phyloP scores from a whole-genome alignment of 2,888 invertebrate genomes.

The Papilio protenor region DNA sequence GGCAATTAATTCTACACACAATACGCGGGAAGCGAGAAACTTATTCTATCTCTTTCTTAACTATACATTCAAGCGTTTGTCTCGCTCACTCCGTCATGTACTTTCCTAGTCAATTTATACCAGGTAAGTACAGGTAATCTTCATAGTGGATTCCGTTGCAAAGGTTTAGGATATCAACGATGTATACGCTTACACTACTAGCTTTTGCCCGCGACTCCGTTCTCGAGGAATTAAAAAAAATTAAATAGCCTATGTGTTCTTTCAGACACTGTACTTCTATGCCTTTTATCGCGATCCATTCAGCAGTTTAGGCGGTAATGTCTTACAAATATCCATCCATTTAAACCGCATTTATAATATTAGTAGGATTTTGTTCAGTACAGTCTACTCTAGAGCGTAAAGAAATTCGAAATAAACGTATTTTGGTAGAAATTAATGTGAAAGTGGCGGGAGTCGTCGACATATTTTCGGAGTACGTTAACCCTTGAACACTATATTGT shows the following conservation, averaged over 20 bases:
- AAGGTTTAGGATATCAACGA: neutral
- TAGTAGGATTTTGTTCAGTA: no score
- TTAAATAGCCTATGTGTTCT: no score
- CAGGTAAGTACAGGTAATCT: neutral
- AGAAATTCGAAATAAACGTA: conserved; percentile 3
- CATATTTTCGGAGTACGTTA: conserved; percentile 33
- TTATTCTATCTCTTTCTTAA: conserved; percentile 1
- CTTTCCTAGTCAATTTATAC: no score
- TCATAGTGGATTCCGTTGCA: neutral
- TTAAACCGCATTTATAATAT: no score
- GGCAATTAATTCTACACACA: neutral
- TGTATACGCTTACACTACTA: no score
- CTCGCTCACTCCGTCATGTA: neutral
- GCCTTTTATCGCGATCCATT: no score
- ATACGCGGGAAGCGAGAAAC: neutral
- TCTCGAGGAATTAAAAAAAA: no score
- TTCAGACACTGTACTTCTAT: no score
- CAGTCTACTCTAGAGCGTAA: no score
- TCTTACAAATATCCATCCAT: no score
- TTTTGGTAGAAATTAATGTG: conserved; percentile 24
- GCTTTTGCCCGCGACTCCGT: no score
- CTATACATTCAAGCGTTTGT: neutral
- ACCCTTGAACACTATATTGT: conserved; percentile 3
- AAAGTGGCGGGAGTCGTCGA: conserved; percentile 26
- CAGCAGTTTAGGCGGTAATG: no score